Evolutionary conservation across 1,140 invertebrate species (phyloP), one percentile per base, ranked within the genome.

Genomic region (Papilio machaon): DNA sequence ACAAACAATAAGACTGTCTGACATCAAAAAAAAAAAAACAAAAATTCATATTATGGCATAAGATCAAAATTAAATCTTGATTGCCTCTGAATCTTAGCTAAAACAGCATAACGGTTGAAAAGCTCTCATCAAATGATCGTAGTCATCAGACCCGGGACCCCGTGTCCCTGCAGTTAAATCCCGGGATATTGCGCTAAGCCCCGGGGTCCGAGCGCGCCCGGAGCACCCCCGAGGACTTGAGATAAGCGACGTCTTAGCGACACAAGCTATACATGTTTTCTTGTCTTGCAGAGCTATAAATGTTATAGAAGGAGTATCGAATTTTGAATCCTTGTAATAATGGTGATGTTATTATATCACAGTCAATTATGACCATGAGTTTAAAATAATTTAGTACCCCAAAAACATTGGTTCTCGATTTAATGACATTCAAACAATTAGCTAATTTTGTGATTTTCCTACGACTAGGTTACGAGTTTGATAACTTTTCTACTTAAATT

Each of bases 191-290:
- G 13, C 64, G 64, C 64, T 15, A 70, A 70, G 30, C 64, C 64
- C 64, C 64, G 64, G 64, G 64, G 64, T 38, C 64, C 64, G 60
- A 35, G 64, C 64, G 64, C 30, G 23, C 23, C 19, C 23, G 23
- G 64, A 11, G 23, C 11, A 13, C 11, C 30, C 10, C 30, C 30
- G 60, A 30, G 60, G 23, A 64, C 60, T 3, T 11, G 64, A 70
- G 64, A 70, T 70, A 70, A 70, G 64, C 64, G 15, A 70, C 64
- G 64, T 70, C 64, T 70, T 70, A 35, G 23, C 64, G 23, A 70
- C 64, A 70, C n/a, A 70, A 5, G 11, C 60, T 11, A 10, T 35
- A 38, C 64, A 67, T 30, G 11, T 15, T 38, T 38, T 17, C 30
- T 64, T 38, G 30, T 23, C 2, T 19, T 35, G 15, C 6, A 70